Evolutionary conservation across 2,888 invertebrate genomes (phyloP).

Genomic region (Catocala fraxini): DNA sequence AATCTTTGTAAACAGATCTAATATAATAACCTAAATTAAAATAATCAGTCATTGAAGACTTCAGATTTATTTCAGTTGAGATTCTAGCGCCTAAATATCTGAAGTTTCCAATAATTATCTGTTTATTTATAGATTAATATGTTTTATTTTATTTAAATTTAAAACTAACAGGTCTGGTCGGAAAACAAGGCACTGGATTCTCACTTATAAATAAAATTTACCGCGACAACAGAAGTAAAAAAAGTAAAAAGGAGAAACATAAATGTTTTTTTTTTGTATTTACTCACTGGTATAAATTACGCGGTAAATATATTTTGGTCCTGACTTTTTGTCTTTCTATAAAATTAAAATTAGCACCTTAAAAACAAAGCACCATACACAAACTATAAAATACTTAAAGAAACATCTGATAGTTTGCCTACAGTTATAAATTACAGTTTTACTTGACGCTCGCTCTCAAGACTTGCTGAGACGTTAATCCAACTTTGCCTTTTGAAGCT

Average conservation of each 20-base stretch:
- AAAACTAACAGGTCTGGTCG: conserved; percentile 51
- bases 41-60: conserved; percentile 84
- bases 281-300: conserved; percentile 29
- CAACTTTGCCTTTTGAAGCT: conserved; percentile 92
- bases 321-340: conserved; percentile 36
- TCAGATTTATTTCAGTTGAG: conserved; percentile 77
- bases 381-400: conserved; percentile 29
- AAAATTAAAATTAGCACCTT: conserved; percentile 45
- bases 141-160: conserved; percentile 54
- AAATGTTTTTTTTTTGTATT: conserved; percentile 22
- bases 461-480: conserved; percentile 64
- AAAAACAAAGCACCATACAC: conserved; percentile 23
- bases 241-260: conserved; percentile 1
- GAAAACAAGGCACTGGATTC: conserved; percentile 50
- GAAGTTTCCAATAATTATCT: conserved; percentile 80
- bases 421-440: conserved; percentile 29
- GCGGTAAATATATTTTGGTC: conserved; percentile 35
- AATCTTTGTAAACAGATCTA: conserved; percentile 74
- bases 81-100: conserved; percentile 81
- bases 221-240: conserved; percentile 31
- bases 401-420: conserved; percentile 29
- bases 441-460: conserved; percentile 74
- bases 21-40: conserved; percentile 57
- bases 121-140: conserved; percentile 60
- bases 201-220: conserved; percentile 37